These are phyloP conservation scores for Amia ocellicauda DNA, from an alignment of 2,113 vertebrate genomes.

Conservation along the genomic window DNA sequence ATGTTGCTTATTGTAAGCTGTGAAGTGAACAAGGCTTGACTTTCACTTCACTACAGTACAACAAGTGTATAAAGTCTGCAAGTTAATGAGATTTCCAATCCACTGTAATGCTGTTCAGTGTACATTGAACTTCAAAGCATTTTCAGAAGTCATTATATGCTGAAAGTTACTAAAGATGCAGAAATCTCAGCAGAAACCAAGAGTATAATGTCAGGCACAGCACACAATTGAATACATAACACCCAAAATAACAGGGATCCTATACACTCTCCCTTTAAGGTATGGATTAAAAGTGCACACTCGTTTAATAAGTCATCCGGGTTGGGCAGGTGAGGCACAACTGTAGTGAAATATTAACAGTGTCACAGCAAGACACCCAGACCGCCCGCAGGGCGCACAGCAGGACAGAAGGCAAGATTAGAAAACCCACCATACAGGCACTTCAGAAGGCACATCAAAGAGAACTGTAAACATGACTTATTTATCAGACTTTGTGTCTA, in stretches of 20 bases:
- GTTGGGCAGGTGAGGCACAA: background rate
- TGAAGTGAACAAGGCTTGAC: too few relatives aligned
- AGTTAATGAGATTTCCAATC: too few relatives aligned
- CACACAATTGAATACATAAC: background rate
- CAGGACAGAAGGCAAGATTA: constrained; percentile 18
- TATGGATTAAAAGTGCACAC: background rate
- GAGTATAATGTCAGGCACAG: too few relatives aligned
- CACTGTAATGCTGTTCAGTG: too few relatives aligned
- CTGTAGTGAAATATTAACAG: constrained; percentile 25
- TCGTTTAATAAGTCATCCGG: background rate
- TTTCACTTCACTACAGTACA: too few relatives aligned
- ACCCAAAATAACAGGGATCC: background rate
- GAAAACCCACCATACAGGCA: constrained; percentile 22
- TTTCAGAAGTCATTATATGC: too few relatives aligned
- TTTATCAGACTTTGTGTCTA: constrained; percentile 18
- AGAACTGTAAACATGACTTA: constrained; percentile 30
- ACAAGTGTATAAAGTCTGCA: too few relatives aligned
- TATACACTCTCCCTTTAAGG: background rate
- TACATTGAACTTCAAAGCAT: too few relatives aligned
- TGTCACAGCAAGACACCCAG: constrained; percentile 6
- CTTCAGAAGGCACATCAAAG: background rate
- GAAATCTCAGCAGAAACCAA: background rate
- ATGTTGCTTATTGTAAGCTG: too few relatives aligned
- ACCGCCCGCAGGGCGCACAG: constrained; percentile 10
- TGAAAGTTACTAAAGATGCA: too few relatives aligned